Base-by-base conservation (phyloP, 2,113 vertebrate species). In the Pseudolaguvia tuberculata region DNA sequence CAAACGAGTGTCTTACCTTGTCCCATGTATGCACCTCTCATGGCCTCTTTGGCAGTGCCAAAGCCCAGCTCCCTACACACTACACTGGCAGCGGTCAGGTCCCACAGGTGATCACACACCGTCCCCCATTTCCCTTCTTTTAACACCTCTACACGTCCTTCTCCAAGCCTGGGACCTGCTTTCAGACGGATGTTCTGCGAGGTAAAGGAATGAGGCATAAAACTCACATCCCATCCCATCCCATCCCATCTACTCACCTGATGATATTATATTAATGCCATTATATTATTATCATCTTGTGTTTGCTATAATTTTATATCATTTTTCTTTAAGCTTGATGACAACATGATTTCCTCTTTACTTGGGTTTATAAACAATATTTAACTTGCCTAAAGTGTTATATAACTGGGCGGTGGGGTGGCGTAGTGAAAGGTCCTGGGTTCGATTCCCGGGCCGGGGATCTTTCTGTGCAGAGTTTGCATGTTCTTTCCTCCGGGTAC, bases 61-160 rank as follows among this genome's bases (percentile, higher is more conserved):
- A 92, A 98, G 70, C 97, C 97, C 69, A 99, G 91, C 84, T 98
- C 94, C 20, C 97, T 93, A 73, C 97, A 98, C 78, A 95, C 93
- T 14, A 99, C 92, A 0, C 91, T 96, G 87, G 97, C 96, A 0
- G 94, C 93, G 0, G 79, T 3, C 67, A 98, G 84, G 87, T 94
- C 92, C 97, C 97, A 98, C 70, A 89, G 86, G 73, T 94, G 94
- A 84, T 96, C 94, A 56, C 95, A 98, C 51, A 99, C 86, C 0
- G 94, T 94, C 51, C 97, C 97, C 97, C 97, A 99, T 83, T 97
- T 93, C 11, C 90, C 92, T 1, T 94, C 90, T 73, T 57, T 81
- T 53, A 99, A 88, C 76, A 99, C 94, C 81, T 99, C 97, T 10
- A 99, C 95, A 0, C 97, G 93, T 21, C 97, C 97, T 85, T 98